Evolutionary conservation across 2,113 vertebrate species (phyloP), one percentile per base, ranked within the genome.

Genomic region (Corythoichthys haematopterus): DNA sequence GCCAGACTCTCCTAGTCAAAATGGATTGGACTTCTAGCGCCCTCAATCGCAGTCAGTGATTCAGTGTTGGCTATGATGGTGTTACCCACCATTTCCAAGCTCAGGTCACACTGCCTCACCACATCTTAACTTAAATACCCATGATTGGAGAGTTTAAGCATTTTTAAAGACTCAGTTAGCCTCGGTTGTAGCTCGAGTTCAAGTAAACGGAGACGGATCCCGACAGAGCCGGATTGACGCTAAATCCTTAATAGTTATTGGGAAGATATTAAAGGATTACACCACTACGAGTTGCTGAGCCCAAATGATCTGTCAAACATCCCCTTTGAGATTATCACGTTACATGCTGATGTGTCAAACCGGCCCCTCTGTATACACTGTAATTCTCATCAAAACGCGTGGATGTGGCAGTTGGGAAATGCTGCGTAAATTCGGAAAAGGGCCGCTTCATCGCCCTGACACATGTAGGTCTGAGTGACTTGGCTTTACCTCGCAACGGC

Each of bases 191-290:
- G 72, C 66, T 69, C 7, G n/a, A 46, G 75, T 72, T 76, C 67
- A 76, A 71, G 67, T 70, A 70, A 77, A 84, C 69, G 55, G 71
- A 73, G 76, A 66, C 80, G 64, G 68, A 81, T 77, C 78, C 71
- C 72, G 73, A 62, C 71, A 78, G 79, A 69, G 63, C 38, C 68
- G 37, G 33, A 52, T 72, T 77, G 76, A 84, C 87, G 82, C 84
- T 88, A 90, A 87, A 83, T 79, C 82, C 83, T 82, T 85, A 84
- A 87, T 83, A 80, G 88, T 86, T 87, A 90, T 87, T 88, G 84
- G 81, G 84, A 65, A 72, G 74, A 87, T 88, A 84, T 87, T 88
- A 88, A 77, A 69, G 88, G 85, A 87, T 88, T 87, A 88, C 70
- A 69, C 74, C 79, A 51, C 71, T 65, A 56, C 76, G 56, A 82